Base-by-base conservation (phyloP, 2,888 invertebrate species). In the Ophion ellenae region DNA sequence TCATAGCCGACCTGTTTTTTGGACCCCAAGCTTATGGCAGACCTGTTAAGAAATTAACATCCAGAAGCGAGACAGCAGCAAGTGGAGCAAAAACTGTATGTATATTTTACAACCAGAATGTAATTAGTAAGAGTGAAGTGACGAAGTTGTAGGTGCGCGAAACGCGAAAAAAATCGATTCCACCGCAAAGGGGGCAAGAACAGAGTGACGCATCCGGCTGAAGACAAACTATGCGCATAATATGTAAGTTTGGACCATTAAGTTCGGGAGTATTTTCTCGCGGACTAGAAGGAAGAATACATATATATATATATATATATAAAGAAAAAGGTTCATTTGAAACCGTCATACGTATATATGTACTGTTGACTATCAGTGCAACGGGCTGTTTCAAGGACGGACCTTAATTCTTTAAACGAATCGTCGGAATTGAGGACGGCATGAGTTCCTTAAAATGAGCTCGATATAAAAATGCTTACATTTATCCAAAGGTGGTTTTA, bases 161-260 rank as follows among this genome's bases (percentile, higher is more conserved):
- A 64, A n/a, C 5, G 40, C 24, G 53, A 69, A 57, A 75, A 81
- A 69, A 32, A 63, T 67, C 69, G 57, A 57, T 53, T 75, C 32
- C 40, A 11, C 53, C 53, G 45, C 59, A 2, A 47, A 69, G 69
- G 79, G 53, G 63, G 59, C 36, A 6, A 14, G 75, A 74, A 77
- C 57, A 28, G 63, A 36, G 20, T 36, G 40, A 64, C 20, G 67
- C 59, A 47, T 28, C 66, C 32, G 47, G 73, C 66, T 74, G 47
- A 36, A 69, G 64, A 85, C 75, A 85, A 85, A 85, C 82, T 85
- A 85, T 85, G 85, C 85, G 85, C 85, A 85, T 85, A 82, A 85
- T 82, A 79, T 82, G 79, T 59, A 82, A 85, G 79, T 85, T 82
- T 71, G 82, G 36, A 20, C 78, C 70, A 82, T 85, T 82, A 85